Evolutionary conservation across 1,140 invertebrate species (phyloP).

Genomic region (Ceratitis capitata): DNA sequence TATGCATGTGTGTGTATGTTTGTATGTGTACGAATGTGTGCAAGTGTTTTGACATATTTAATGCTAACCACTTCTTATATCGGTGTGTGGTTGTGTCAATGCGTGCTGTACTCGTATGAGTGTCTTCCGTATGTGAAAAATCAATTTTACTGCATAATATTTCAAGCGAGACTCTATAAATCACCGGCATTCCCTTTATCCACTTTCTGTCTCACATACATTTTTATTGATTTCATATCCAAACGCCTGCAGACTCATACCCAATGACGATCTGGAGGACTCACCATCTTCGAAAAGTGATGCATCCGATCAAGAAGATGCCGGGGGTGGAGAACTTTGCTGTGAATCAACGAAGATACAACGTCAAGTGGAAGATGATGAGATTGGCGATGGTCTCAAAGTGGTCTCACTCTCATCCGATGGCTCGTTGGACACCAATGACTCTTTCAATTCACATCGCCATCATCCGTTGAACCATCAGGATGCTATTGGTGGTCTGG

Average conservation of each 20-base stretch:
- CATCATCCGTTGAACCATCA: slow-evolving; percentile 62
- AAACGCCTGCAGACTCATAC: slow-evolving; percentile 52
- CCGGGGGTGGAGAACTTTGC: slow-evolving; percentile 1
- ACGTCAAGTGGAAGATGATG: slow-evolving; percentile 63
- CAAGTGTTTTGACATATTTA: slow-evolving; percentile 3
- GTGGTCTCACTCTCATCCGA: slow-evolving; percentile 54
- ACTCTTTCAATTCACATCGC: slow-evolving; percentile 61
- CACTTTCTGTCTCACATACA: background rate
- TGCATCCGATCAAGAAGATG: slow-evolving; percentile 64
- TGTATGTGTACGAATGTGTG: background rate
- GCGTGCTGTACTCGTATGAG: background rate
- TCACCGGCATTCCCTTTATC: background rate
- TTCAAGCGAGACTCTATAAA: background rate
- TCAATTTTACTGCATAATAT: slow-evolving; percentile 39
- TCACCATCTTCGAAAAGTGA: slow-evolving; percentile 82
- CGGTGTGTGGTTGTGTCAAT: background rate
- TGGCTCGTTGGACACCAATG: slow-evolving; percentile 57
- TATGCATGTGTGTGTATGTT: too few species aligned
- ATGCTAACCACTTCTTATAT: background rate
- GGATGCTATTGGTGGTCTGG: slow-evolving; percentile 59
- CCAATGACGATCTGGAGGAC: slow-evolving; percentile 70
- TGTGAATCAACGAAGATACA: slow-evolving; percentile 48
- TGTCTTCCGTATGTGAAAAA: slow-evolving; percentile 39
- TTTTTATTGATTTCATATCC: background rate
- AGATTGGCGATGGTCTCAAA: slow-evolving; percentile 64